These are phyloP conservation scores for Alca torda DNA, from an alignment of 2,797 vertebrate genomes.

Conservation along the genomic window DNA sequence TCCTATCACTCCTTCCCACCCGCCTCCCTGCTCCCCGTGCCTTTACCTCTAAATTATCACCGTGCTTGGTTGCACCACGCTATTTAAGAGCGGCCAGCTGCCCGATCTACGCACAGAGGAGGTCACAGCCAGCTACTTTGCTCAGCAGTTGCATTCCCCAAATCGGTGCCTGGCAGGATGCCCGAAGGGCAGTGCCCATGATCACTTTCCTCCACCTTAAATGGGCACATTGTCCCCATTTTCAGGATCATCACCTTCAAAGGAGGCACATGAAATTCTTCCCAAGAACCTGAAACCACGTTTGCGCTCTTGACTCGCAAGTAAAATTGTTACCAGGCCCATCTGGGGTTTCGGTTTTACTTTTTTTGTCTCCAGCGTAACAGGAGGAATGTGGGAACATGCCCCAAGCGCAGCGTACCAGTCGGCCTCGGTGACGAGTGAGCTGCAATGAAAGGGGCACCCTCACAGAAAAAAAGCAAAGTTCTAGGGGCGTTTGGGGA, in stretches of 20 bases:
- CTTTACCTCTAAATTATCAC: neutral
- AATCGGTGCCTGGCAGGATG: neutral
- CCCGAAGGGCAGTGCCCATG: neutral
- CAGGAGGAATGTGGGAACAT: slow-evolving; percentile 52
- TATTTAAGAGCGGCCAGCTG: neutral
- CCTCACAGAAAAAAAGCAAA: neutral
- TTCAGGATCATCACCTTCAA: neutral
- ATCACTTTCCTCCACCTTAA: slow-evolving; percentile 42
- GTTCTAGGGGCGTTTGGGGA: neutral
- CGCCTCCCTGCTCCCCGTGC: neutral
- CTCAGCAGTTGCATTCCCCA: neutral
- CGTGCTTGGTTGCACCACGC: neutral
- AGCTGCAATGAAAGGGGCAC: slow-evolving; percentile 21
- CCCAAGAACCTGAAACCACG: slow-evolving; percentile 37
- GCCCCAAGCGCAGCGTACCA: neutral
- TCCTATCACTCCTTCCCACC: neutral
- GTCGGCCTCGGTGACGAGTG: neutral
- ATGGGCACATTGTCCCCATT: slow-evolving; percentile 34
- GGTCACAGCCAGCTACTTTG: neutral
- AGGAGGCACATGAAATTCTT: neutral
- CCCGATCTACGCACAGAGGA: neutral
- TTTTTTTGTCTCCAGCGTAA: slow-evolving; percentile 44
- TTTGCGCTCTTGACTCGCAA: neutral
- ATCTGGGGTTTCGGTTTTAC: slow-evolving; percentile 5
- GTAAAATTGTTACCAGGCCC: neutral